These are phyloP conservation scores for Cynopterus sphinx DNA, from an alignment of 2,797 vertebrate species.

Conservation along the genomic window DNA sequence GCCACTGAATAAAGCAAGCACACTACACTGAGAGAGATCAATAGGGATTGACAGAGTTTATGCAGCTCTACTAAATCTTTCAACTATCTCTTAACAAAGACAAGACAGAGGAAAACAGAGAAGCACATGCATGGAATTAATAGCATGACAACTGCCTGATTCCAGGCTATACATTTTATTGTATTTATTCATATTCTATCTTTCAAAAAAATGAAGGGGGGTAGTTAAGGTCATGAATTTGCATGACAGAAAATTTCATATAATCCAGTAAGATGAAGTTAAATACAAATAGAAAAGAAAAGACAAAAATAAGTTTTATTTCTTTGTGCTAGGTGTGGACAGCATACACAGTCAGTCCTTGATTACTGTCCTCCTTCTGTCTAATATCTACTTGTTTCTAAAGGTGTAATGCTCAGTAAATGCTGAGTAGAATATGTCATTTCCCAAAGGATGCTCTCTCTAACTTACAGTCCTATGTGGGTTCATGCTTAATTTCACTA, in stretches of 20 bases:
- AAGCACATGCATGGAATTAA: slow-evolving; percentile 11
- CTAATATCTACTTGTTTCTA: background rate
- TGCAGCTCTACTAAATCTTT: background rate
- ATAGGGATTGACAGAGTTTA: slow-evolving; percentile 2
- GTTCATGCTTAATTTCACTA: background rate
- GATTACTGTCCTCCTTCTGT: background rate
- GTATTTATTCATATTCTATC: background rate
- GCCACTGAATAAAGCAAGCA: slow-evolving; percentile 23
- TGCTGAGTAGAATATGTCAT: too few relatives aligned
- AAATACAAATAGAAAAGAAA: background rate
- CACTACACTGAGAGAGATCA: slow-evolving; percentile 4
- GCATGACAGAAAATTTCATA: background rate
- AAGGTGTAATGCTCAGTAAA: too few relatives aligned
- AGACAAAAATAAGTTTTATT: background rate
- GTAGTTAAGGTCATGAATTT: background rate
- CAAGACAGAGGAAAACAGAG: background rate
- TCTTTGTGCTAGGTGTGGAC: background rate
- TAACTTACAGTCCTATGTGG: background rate
- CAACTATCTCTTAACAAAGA: slow-evolving; percentile 18
- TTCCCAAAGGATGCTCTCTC: background rate
- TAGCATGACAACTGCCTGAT: background rate
- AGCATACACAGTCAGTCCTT: background rate
- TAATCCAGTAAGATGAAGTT: background rate
- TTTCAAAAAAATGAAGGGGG: background rate
- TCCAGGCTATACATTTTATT: background rate